Percentiles rank a stretch among this genome's conserved stretches.
Evolutionary conservation across 2,797 vertebrate genomes (phyloP).

Genomic region (Okamejei kenojei): DNA sequence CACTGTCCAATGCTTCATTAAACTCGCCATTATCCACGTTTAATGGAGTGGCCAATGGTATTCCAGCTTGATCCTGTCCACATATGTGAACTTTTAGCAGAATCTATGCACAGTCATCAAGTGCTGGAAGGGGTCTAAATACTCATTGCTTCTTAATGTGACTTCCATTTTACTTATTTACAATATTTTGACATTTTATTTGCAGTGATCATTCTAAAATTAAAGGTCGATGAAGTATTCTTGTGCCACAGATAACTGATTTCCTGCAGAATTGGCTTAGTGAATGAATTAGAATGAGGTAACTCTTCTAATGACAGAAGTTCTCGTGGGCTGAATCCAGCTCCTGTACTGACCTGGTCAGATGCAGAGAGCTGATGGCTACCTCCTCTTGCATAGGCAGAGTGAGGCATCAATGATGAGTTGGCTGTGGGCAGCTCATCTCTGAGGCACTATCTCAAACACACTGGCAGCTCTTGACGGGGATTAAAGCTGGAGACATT

Average conservation of each 20-base stretch:
- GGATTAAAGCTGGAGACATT: too few relatives aligned
- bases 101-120: background rate
- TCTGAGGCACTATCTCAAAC: too few relatives aligned
- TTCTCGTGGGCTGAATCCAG: background rate
- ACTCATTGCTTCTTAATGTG: background rate
- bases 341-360: too few relatives aligned
- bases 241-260: background rate
- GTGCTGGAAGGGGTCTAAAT: background rate
- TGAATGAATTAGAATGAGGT: background rate
- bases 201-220: too few relatives aligned
- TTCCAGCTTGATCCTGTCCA: background rate
- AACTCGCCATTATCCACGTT: background rate
- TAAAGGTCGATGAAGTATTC: background rate
- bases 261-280: background rate
- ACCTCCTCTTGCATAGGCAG: too few relatives aligned
- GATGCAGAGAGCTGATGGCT: too few relatives aligned
- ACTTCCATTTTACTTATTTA: background rate
- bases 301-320: background rate
- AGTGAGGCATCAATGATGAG: too few relatives aligned
- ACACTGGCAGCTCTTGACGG: too few relatives aligned
- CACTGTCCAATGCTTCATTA: background rate
- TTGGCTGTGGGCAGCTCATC: too few relatives aligned
- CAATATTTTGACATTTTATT: background rate
- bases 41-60: background rate
- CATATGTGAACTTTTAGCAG: background rate